A percentile compares a stretch with the other conserved stretches of the same genome.
phyloP scores from a whole-genome alignment of 2,888 invertebrate genomes.

The Apamea monoglypha region DNA sequence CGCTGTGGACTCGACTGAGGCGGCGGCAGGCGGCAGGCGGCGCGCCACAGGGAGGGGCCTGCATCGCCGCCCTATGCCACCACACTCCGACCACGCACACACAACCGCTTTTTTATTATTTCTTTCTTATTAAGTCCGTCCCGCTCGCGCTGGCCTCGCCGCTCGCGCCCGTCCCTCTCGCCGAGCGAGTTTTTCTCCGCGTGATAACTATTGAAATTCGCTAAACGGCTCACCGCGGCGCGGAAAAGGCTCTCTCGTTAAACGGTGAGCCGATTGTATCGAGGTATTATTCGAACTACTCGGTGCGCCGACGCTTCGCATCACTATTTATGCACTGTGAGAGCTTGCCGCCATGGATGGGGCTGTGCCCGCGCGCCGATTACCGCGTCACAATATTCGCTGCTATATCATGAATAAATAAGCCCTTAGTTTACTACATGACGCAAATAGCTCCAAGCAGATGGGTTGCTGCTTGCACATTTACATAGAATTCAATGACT shows the following conservation, averaged over 20 bases:
- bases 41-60: slow-evolving; percentile 88
- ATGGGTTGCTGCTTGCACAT: slow-evolving; percentile 53
- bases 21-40: slow-evolving; percentile 84
- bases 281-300: slow-evolving; percentile 87
- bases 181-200: slow-evolving; percentile 87
- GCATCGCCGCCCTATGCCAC: slow-evolving; percentile 88
- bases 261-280: slow-evolving; percentile 89
- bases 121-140: slow-evolving; percentile 88
- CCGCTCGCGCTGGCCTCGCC: slow-evolving; percentile 80
- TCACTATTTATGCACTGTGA: slow-evolving; percentile 85
- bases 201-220: slow-evolving; percentile 91
- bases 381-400: slow-evolving; percentile 76
- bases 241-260: slow-evolving; percentile 90
- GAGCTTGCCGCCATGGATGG: slow-evolving; percentile 71
- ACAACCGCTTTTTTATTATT: slow-evolving; percentile 89
- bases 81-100: slow-evolving; percentile 89
- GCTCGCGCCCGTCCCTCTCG: slow-evolving; percentile 81
- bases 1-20: slow-evolving; percentile 87
- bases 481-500: slow-evolving; percentile 55
- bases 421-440: slow-evolving; percentile 75
- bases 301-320: slow-evolving; percentile 81
- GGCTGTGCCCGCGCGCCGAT: slow-evolving; percentile 71
- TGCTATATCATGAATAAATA: slow-evolving; percentile 78
- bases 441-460: slow-evolving; percentile 70
- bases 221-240: slow-evolving; percentile 90